These are phyloP conservation scores for Hyla sarda DNA, from an alignment of 2,113 vertebrate genomes.

Conservation along the genomic window DNA sequence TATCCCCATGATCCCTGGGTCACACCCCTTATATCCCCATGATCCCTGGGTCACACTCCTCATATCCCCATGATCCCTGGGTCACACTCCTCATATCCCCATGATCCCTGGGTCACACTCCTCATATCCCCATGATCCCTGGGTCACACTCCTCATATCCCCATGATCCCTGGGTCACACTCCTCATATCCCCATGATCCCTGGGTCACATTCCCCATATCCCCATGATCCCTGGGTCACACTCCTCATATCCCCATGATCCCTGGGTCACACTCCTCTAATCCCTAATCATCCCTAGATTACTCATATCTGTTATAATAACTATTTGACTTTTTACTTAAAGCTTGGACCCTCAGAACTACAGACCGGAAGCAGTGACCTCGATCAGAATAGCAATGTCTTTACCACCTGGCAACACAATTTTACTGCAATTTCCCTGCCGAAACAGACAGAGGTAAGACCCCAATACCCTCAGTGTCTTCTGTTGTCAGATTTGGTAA, in stretches of 20 bases:
- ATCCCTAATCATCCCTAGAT: background rate
- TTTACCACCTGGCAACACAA: background rate
- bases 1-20: too few species aligned
- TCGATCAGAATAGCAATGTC: conserved; percentile 27
- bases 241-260: background rate
- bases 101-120: too few species aligned
- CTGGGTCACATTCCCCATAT: too few species aligned
- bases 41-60: too few species aligned
- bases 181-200: background rate
- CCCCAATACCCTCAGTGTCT: background rate
- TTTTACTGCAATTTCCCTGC: background rate
- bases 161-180: background rate
- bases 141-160: too few species aligned
- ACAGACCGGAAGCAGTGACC: background rate
- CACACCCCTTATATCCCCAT: too few species aligned
- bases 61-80: too few species aligned
- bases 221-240: background rate
- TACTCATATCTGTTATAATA: background rate
- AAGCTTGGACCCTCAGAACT: background rate
- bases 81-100: too few species aligned
- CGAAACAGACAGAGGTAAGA: conserved; percentile 8
- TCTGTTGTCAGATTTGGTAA: background rate
- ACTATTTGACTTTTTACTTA: background rate
- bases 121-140: too few species aligned
- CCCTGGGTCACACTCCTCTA: background rate